phyloP scores from a whole-genome alignment of 2,113 vertebrate species.

The Lathamus discolor region DNA sequence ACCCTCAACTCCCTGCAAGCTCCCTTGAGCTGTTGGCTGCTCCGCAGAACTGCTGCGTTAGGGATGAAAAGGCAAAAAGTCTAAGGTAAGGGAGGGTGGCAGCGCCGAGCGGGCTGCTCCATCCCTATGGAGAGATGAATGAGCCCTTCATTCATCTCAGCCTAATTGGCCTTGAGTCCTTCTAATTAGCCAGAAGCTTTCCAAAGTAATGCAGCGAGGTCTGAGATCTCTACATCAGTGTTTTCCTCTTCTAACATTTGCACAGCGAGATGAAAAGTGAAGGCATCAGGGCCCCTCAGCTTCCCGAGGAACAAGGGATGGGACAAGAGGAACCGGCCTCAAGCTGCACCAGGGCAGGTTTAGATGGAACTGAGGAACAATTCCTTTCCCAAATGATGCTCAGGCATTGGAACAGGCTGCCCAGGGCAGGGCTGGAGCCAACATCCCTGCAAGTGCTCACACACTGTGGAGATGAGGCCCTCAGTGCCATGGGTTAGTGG shows the following conservation, averaged over 20 bases:
- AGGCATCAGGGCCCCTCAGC: neutral
- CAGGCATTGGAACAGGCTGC: neutral
- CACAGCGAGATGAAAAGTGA: neutral
- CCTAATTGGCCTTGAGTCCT: neutral
- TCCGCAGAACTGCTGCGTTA: neutral
- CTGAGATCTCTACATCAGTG: neutral
- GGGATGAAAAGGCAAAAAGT: neutral
- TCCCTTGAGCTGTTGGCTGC: neutral
- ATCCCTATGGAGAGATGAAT: fast-evolving
- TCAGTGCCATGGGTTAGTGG: neutral
- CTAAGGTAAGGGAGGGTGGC: neutral
- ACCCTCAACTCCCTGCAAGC: neutral
- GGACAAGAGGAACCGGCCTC: neutral
- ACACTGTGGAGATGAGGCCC: neutral
- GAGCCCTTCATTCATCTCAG: neutral
- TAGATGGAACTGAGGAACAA: neutral
- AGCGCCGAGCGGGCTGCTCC: neutral
- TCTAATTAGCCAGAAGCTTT: neutral
- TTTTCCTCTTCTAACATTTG: neutral
- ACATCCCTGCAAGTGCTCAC: neutral
- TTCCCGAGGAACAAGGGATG: neutral
- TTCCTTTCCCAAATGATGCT: neutral
- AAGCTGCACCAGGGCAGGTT: neutral
- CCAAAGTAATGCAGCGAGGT: neutral
- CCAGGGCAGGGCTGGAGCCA: neutral